A percentile compares a stretch with the other conserved stretches of the same genome.
Evolutionary conservation across 2,797 vertebrate species (phyloP).

Genomic region (Ispidina picta): DNA sequence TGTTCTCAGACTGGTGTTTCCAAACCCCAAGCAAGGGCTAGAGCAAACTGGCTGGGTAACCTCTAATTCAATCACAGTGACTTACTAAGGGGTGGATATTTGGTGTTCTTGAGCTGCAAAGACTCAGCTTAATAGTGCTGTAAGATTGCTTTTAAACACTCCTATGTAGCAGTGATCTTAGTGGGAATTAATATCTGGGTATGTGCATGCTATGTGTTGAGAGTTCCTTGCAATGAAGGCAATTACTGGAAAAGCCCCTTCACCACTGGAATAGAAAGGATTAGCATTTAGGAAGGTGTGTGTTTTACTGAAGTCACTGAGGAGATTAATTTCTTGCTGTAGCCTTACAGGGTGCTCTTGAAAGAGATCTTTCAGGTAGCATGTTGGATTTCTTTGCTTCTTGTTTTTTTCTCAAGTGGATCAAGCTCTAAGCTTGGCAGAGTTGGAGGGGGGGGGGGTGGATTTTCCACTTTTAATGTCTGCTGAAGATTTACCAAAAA

Average conservation of each 20-base stretch:
- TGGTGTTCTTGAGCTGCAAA: neutral
- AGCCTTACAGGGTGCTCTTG: neutral
- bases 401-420: neutral
- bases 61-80: neutral
- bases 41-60: accelerated
- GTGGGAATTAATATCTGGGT: neutral
- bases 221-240: neutral
- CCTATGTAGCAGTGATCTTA: neutral
- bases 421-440: neutral
- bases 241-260: neutral
- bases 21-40: neutral
- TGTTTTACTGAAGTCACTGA: neutral
- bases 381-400: neutral
- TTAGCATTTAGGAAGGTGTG: neutral
- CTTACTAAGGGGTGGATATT: neutral
- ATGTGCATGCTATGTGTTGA: neutral
- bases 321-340: neutral
- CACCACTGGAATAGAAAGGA: neutral
- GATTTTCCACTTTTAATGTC: accelerated
- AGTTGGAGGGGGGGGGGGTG: neutral
- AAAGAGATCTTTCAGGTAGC: neutral
- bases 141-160: neutral
- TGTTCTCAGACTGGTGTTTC: neutral
- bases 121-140: neutral
- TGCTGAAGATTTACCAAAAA: neutral